Percentiles rank a stretch among this genome's conserved stretches.
phyloP scores from a whole-genome alignment of 2,888 invertebrate genomes.

The Caenorhabditis uteleia region DNA sequence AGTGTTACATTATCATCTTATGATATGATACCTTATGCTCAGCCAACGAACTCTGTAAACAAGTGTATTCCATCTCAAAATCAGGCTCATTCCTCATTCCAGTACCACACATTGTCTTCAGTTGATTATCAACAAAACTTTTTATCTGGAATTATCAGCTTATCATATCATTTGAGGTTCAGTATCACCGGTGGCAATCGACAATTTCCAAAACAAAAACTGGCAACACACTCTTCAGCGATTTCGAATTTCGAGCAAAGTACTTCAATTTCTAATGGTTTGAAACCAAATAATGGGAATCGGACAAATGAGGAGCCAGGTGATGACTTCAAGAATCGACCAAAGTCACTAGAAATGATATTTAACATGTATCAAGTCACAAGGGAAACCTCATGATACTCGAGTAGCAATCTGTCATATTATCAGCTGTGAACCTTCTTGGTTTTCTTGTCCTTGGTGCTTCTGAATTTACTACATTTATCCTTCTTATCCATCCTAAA shows the following conservation, averaged over 20 bases:
- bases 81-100: constrained; percentile 11
- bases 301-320: constrained; percentile 34
- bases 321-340: constrained; percentile 24
- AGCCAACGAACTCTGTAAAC: constrained; percentile 27
- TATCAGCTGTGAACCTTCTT: constrained; percentile 15
- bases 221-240: constrained; percentile 23
- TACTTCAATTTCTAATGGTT: constrained; percentile 36
- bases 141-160: constrained; percentile 10
- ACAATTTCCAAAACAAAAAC: constrained; percentile 36
- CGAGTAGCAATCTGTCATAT: constrained; percentile 37
- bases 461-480: no score
- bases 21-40: constrained; percentile 20
- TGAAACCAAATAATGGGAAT: constrained; percentile 31
- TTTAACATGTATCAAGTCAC: not conserved
- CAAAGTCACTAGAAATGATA: constrained; percentile 28
- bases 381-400: constrained; percentile 24
- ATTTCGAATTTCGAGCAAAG: constrained; percentile 30
- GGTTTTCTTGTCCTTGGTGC: not conserved
- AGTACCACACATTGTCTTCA: constrained; percentile 18
- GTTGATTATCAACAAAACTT: constrained; percentile 35
- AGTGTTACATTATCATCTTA: not conserved
- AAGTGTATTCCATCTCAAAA: constrained; percentile 30
- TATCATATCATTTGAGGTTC: not conserved
- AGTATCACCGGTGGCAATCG: constrained; percentile 13
- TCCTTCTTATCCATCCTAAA: no score